A percentile compares a stretch with the other conserved stretches of the same genome.
Conservation (phyloP, 1,140 invertebrate genomes). For the Delia radicum region DNA sequence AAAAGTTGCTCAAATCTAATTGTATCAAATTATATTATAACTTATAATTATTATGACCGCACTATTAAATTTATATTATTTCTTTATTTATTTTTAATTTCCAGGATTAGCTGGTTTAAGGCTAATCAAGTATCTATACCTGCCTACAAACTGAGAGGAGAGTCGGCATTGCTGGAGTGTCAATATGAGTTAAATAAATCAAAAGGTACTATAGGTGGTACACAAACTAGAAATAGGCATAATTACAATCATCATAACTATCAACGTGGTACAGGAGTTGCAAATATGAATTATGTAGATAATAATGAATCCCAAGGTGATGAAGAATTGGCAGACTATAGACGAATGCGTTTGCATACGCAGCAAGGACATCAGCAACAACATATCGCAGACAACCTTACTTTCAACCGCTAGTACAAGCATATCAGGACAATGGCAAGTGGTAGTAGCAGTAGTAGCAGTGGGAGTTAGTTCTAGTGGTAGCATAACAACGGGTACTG, state of each 20-base stretch:
- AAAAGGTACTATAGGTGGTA: slow-evolving; percentile 14
- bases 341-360: slow-evolving; percentile 34
- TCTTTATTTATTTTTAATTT: slow-evolving; percentile 29
- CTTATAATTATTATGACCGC: too few species aligned
- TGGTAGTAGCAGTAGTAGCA: slow-evolving; percentile 2
- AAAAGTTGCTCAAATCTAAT: too few species aligned
- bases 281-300: slow-evolving; percentile 37
- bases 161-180: slow-evolving; percentile 71
- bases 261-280: slow-evolving; percentile 19
- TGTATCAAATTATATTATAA: too few species aligned
- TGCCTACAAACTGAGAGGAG: slow-evolving; percentile 69
- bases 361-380: slow-evolving; percentile 19
- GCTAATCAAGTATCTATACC: slow-evolving; percentile 70
- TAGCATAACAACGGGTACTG: neutral
- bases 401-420: slow-evolving; percentile 33
- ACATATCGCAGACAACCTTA: slow-evolving; percentile 26
- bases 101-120: slow-evolving; percentile 61
- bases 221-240: slow-evolving; percentile 23
- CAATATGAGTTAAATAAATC: slow-evolving; percentile 67
- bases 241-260: slow-evolving; percentile 27
- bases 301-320: slow-evolving; percentile 28
- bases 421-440: slow-evolving; percentile 16
- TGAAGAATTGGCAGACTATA: slow-evolving; percentile 10
- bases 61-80: too few species aligned
- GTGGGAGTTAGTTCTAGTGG: neutral